Percentiles rank a stretch among this genome's conserved stretches.
Conservation (phyloP, 2,888 invertebrate genomes). For the Acanthosepion lycidas region DNA sequence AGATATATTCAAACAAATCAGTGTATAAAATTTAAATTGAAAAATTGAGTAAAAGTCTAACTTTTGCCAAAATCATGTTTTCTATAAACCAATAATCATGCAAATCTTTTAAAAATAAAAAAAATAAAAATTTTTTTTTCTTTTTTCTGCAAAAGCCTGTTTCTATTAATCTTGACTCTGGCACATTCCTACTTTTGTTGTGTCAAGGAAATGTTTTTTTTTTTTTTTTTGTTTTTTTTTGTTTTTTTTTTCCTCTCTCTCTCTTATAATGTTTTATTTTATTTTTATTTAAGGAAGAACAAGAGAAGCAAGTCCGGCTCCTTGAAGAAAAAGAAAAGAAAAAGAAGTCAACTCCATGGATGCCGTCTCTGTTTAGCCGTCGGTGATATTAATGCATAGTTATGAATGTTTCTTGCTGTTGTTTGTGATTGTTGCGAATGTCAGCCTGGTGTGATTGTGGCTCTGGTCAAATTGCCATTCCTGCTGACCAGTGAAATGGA, state of each 20-base stretch:
- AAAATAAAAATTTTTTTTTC: too few species aligned
- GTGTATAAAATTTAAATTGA: too few species aligned
- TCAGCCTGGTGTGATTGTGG: background rate
- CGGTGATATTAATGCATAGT: conserved; percentile 15
- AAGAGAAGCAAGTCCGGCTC: background rate
- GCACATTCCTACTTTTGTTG: too few species aligned
- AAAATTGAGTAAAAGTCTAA: too few species aligned
- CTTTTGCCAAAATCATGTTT: too few species aligned
- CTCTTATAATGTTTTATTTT: background rate
- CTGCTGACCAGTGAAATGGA: background rate
- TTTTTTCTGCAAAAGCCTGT: too few species aligned
- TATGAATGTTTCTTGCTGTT: background rate
- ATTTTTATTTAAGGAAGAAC: background rate
- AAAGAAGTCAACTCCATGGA: background rate
- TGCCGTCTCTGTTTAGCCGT: background rate
- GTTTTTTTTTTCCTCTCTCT: background rate
- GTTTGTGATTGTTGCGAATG: background rate
- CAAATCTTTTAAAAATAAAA: too few species aligned
- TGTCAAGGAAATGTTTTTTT: too few species aligned
- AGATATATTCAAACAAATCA: too few species aligned
- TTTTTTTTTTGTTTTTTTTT: too few species aligned
- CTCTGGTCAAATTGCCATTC: background rate
- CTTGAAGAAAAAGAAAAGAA: background rate
- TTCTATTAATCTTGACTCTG: too few species aligned
- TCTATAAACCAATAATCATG: too few species aligned